A percentile compares a stretch with the other conserved stretches of the same genome.
phyloP scores from a whole-genome alignment of 2,113 vertebrate species.

The Noturus placidus region DNA sequence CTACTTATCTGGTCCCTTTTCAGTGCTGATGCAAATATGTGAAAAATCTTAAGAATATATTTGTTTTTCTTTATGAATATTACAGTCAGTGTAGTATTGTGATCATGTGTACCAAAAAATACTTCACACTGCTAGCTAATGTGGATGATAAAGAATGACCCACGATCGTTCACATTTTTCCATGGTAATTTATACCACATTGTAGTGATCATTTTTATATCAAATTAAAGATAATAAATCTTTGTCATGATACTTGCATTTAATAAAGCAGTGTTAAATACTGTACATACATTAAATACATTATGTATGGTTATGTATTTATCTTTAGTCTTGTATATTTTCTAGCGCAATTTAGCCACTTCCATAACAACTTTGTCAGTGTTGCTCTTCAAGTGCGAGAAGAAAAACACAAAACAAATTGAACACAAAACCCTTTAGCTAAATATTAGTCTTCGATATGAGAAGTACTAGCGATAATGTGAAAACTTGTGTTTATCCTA shows the following conservation, averaged over 20 bases:
- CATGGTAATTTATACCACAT: too few species aligned
- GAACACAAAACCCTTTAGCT: neutral
- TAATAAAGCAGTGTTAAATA: neutral
- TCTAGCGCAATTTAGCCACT: neutral
- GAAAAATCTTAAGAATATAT: neutral
- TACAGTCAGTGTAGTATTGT: neutral
- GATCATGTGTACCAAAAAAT: neutral
- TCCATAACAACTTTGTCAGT: neutral
- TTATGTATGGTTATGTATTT: neutral
- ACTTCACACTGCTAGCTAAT: neutral
- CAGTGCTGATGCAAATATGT: neutral
- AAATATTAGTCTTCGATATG: neutral
- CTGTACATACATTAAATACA: too few species aligned
- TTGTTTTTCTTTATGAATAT: neutral
- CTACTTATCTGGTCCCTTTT: neutral
- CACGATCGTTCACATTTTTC: neutral
- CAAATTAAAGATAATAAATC: neutral
- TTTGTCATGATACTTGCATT: neutral
- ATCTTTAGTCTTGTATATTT: neutral
- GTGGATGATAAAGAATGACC: neutral
- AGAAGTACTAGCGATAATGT: neutral
- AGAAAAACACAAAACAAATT: neutral
- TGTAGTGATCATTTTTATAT: neutral
- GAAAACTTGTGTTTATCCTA: neutral
- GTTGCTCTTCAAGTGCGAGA: neutral